A percentile compares a stretch with the other conserved stretches of the same genome.
phyloP scores from a whole-genome alignment of 2,888 invertebrate species.

The Microctonus aethiopoides region DNA sequence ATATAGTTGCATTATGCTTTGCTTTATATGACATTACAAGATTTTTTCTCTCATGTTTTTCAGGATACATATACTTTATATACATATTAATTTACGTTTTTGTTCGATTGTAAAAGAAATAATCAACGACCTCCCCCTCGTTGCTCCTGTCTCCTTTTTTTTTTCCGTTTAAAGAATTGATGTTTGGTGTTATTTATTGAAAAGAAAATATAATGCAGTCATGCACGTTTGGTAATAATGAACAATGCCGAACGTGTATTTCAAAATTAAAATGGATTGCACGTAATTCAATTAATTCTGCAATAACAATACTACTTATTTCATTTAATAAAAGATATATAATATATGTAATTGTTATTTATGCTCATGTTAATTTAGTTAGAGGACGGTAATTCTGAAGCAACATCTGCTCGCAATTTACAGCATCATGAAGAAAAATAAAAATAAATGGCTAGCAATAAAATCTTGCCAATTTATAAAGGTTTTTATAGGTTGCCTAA shows the following conservation, averaged over 20 bases:
- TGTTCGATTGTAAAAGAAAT: conserved; percentile 4
- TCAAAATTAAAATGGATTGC: conserved; percentile 16
- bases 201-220: background rate
- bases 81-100: background rate
- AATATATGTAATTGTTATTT: background rate
- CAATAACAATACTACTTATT: background rate
- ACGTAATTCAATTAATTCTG: background rate
- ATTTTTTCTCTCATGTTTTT: background rate
- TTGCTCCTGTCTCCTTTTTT: background rate
- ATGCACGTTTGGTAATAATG: background rate
- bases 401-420: background rate
- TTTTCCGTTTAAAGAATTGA: background rate
- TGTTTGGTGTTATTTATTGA: background rate
- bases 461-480: background rate
- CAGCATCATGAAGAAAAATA: background rate
- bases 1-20: conserved; percentile 39
- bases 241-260: conserved; percentile 7
- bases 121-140: background rate
- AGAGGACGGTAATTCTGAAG: background rate
- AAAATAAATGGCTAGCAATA: background rate
- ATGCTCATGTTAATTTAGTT: background rate
- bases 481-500: background rate
- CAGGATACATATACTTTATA: background rate
- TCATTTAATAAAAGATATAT: background rate
- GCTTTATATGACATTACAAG: conserved; percentile 24